Conservation (phyloP, 2,888 invertebrate species). For the Litoditis marina region DNA sequence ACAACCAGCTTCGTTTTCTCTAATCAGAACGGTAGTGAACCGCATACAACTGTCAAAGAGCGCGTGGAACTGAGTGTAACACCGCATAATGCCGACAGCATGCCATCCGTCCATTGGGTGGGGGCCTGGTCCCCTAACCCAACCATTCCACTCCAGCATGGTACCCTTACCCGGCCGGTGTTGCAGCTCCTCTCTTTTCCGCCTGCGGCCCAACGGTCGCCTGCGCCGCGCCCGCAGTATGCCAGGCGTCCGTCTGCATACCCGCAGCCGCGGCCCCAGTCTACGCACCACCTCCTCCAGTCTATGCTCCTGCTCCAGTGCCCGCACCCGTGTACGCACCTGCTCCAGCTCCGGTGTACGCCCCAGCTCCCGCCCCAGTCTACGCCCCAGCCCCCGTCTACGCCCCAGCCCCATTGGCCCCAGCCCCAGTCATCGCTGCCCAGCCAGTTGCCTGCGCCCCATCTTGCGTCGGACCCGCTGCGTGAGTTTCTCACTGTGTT, state of each 20-base stretch:
- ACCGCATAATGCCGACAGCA: too few species aligned
- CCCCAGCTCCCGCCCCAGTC: slow-evolving; percentile 14
- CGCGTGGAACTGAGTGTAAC: too few species aligned
- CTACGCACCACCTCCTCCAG: slow-evolving; percentile 28
- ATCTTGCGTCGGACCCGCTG: slow-evolving; percentile 39
- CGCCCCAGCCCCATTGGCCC: slow-evolving; percentile 27
- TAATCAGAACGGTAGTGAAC: too few species aligned
- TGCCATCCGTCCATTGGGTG: too few species aligned
- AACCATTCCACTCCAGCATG: too few species aligned
- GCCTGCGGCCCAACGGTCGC: slow-evolving; percentile 47
- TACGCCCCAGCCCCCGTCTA: slow-evolving; percentile 25
- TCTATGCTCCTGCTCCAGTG: slow-evolving; percentile 22
- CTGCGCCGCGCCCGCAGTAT: slow-evolving; percentile 47
- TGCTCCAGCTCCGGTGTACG: slow-evolving; percentile 27
- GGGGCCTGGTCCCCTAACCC: too few species aligned
- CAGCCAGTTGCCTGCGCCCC: slow-evolving; percentile 38
- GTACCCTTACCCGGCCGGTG: not conserved
- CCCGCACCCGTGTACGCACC: slow-evolving; percentile 9
- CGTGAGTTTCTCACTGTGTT: slow-evolving; percentile 16
- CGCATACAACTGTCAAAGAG: too few species aligned
- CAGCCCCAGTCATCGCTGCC: slow-evolving; percentile 33
- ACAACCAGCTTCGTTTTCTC: too few species aligned
- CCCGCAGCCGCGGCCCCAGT: slow-evolving; percentile 30
- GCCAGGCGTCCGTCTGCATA: slow-evolving; percentile 47
- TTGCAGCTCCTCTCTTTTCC: slow-evolving; percentile 48